These are phyloP conservation scores for Brachirus orientalis DNA, from an alignment of 2,113 vertebrate species.

Conservation along the genomic window DNA sequence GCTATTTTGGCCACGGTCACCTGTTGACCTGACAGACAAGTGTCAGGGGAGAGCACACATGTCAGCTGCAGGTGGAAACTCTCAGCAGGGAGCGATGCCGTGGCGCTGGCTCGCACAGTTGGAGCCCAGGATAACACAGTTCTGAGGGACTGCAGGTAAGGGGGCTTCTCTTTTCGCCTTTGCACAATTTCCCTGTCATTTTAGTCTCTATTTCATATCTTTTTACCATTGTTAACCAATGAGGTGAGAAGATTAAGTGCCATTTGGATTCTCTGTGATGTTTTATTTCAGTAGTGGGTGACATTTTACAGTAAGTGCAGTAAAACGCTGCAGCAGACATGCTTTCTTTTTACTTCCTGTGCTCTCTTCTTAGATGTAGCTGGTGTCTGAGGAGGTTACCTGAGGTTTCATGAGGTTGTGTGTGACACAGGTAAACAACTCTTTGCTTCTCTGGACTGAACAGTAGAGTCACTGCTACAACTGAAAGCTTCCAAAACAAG, in stretches of 20 bases:
- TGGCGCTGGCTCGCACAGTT: conserved; percentile 30
- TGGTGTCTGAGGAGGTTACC: conserved; percentile 30
- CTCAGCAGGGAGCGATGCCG: conserved; percentile 40
- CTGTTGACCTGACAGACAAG: conserved; percentile 75
- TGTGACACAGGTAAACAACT: conserved; percentile 17
- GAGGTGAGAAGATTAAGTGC: background rate
- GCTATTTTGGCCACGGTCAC: conserved; percentile 62
- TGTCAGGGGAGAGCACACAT: conserved; percentile 53
- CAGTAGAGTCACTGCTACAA: too few species aligned
- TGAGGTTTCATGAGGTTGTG: conserved; percentile 43
- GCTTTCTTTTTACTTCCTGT: background rate
- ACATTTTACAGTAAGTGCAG: conserved; percentile 2
- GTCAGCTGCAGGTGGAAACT: conserved; percentile 75
- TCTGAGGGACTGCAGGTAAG: conserved; percentile 68
- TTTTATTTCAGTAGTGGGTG: background rate
- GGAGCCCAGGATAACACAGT: conserved; percentile 40
- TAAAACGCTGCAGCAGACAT: background rate
- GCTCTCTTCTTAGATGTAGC: conserved; percentile 26
- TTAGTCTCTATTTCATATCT: background rate
- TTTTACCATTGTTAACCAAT: background rate
- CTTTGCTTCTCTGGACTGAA: too few species aligned
- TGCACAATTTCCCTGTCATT: background rate
- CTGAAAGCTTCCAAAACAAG: too few species aligned
- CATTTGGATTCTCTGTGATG: background rate
- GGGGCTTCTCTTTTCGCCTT: conserved; percentile 21